Evolutionary conservation across 2,113 vertebrate genomes (phyloP).

Genomic region (Tyrannus savana): DNA sequence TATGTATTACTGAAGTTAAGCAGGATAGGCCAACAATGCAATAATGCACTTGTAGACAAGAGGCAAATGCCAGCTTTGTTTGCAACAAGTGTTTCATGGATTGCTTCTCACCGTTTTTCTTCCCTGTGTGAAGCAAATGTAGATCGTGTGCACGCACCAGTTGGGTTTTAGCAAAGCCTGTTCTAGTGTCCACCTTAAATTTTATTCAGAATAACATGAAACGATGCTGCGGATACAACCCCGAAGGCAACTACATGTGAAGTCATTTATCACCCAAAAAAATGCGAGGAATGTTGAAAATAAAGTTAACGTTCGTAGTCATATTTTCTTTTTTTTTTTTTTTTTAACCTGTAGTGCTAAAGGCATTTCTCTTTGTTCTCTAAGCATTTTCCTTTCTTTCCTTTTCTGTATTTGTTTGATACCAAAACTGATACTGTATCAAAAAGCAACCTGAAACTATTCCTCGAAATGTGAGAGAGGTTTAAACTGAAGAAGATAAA

Average conservation of each 20-base stretch:
- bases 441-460: neutral
- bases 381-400: conserved; percentile 14
- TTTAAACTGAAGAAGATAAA: neutral
- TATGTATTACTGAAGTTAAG: neutral
- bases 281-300: conserved; percentile 64
- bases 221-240: conserved; percentile 20
- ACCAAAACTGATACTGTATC: neutral
- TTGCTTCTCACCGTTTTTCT: neutral
- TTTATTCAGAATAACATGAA: conserved; percentile 28
- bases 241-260: conserved; percentile 44
- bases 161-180: neutral
- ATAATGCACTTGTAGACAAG: neutral
- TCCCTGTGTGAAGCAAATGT: neutral
- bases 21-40: neutral
- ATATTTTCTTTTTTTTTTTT: conserved; percentile 18
- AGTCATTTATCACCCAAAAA: conserved; percentile 62
- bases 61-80: neutral
- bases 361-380: conserved; percentile 46
- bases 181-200: conserved; percentile 57
- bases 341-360: conserved; percentile 12
- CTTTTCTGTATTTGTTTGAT: conserved; percentile 20
- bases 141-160: neutral
- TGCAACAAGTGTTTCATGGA: neutral
- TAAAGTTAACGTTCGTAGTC: neutral
- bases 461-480: neutral